Conservation (phyloP, 2,888 invertebrate species). For the Meteorus colon region DNA sequence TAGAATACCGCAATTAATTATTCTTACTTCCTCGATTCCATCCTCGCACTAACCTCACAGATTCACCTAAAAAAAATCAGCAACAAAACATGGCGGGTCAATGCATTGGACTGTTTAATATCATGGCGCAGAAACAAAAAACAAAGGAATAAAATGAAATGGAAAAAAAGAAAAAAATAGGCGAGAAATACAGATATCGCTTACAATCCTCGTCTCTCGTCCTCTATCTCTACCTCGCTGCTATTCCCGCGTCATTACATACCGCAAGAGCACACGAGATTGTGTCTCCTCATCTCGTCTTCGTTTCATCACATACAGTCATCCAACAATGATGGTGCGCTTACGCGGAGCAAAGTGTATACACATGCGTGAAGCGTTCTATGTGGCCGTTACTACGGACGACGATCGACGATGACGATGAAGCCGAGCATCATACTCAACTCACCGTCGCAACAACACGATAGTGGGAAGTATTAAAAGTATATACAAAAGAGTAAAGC, state of each 20-base stretch:
- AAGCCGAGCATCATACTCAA: not conserved
- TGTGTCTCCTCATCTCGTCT: slow-evolving; percentile 14
- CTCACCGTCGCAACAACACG: slow-evolving; percentile 24
- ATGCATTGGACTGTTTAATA: not conserved
- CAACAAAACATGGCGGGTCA: slow-evolving; percentile 12
- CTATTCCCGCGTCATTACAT: not conserved
- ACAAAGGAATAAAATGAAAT: not conserved
- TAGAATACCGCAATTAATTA: not conserved
- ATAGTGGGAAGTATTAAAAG: slow-evolving; percentile 1
- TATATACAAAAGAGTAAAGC: not conserved
- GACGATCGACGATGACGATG: slow-evolving; percentile 12
- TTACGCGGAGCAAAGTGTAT: slow-evolving; percentile 61
- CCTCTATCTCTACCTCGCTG: not conserved
- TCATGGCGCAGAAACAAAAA: not conserved
- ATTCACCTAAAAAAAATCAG: slow-evolving; percentile 10
- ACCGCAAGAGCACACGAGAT: not conserved
- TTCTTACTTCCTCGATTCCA: not conserved
- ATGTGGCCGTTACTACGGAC: slow-evolving; percentile 67
- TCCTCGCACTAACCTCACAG: not conserved
- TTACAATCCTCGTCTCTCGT: not conserved
- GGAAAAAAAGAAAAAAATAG: not conserved
- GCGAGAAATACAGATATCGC: not conserved
- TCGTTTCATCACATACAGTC: not conserved
- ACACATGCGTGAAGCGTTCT: slow-evolving; percentile 45
- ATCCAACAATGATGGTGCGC: slow-evolving; percentile 45